phyloP scores from a whole-genome alignment of 2,888 invertebrate species.

The Ennomos quercinarius region DNA sequence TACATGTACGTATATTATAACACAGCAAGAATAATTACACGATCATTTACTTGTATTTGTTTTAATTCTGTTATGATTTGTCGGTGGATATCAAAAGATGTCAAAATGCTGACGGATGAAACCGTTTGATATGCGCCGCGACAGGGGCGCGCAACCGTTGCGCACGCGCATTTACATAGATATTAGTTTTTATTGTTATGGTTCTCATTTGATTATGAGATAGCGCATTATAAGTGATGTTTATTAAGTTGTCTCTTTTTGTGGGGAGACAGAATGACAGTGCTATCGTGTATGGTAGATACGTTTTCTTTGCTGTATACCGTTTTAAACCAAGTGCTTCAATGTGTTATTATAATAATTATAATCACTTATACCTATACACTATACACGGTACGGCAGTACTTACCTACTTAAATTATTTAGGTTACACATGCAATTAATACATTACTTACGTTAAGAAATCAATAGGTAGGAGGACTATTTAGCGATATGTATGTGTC shows the following conservation, averaged over 20 bases:
- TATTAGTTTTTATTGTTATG: constrained; percentile 56
- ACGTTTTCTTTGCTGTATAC: background rate
- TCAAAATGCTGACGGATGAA: constrained; percentile 76
- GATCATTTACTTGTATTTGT: constrained; percentile 29
- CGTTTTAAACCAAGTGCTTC: background rate
- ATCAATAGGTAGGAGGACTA: too few species aligned
- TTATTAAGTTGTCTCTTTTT: constrained; percentile 28
- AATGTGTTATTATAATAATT: too few species aligned
- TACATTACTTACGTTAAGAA: too few species aligned
- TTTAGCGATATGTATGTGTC: too few species aligned
- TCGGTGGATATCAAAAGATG: constrained; percentile 81
- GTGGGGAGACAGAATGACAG: constrained; percentile 1
- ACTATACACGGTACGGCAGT: too few species aligned
- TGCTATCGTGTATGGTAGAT: too few species aligned
- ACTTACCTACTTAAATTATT: too few species aligned
- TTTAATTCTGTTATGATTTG: constrained; percentile 74
- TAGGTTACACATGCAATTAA: too few species aligned
- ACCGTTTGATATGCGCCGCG: constrained; percentile 68
- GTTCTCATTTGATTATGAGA: constrained; percentile 28
- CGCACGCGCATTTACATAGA: constrained; percentile 68
- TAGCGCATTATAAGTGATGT: constrained; percentile 18
- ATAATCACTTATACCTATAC: too few species aligned
- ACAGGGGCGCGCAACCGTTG: constrained; percentile 64
- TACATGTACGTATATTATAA: too few species aligned
- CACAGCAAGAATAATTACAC: constrained; percentile 17